Evolutionary conservation across 2,888 invertebrate genomes (phyloP).

Genomic region (Tipula lateralis): DNA sequence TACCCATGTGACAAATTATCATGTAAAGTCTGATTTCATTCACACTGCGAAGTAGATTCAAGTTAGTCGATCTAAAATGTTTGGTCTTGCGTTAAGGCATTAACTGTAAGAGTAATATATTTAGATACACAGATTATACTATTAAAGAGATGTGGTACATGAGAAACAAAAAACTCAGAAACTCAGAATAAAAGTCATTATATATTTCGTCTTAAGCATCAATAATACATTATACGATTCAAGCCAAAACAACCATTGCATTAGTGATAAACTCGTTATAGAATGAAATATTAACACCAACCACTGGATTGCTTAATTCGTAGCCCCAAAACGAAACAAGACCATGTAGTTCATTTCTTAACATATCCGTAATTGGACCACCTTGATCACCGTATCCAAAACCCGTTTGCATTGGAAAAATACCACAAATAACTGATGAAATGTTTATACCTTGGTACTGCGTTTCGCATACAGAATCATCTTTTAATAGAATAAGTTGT

Average conservation of each 20-base stretch:
- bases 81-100: too few species aligned
- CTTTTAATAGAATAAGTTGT: background rate
- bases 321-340: background rate
- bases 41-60: too few species aligned
- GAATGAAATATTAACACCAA: background rate
- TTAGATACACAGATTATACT: too few species aligned
- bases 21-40: too few species aligned
- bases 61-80: too few species aligned
- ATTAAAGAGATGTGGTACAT: too few species aligned
- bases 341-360: background rate
- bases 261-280: background rate
- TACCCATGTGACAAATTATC: too few species aligned
- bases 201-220: too few species aligned
- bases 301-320: background rate
- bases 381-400: constrained; percentile 20
- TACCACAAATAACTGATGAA: background rate
- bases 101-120: too few species aligned
- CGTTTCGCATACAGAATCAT: background rate
- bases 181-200: too few species aligned
- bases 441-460: background rate
- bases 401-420: background rate
- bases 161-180: too few species aligned
- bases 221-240: background rate
- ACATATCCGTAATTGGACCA: background rate
- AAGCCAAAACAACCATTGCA: background rate